These are phyloP conservation scores for Tapirus indicus DNA, from an alignment of 2,797 vertebrate genomes.

Conservation along the genomic window DNA sequence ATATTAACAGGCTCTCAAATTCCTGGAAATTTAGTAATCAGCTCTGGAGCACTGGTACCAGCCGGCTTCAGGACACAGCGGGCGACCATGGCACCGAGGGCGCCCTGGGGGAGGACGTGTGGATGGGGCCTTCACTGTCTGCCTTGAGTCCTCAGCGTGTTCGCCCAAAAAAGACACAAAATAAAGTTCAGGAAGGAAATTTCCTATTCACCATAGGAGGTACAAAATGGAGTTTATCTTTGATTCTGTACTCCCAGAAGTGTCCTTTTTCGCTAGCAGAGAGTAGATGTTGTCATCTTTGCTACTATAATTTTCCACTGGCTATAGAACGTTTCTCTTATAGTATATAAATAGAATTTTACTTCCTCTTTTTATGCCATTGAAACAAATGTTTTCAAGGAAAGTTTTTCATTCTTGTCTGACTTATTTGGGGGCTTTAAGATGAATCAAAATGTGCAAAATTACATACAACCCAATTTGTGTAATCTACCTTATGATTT, in stretches of 20 bases:
- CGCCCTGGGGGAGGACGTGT: not conserved
- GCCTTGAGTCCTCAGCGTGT: not conserved
- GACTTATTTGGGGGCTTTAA: not conserved
- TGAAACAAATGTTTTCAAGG: slow-evolving; percentile 21
- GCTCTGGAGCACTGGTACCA: not conserved
- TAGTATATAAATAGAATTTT: slow-evolving; percentile 42
- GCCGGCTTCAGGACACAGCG: not conserved
- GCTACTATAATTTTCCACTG: not conserved
- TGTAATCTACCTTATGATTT: not conserved
- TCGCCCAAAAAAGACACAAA: not conserved
- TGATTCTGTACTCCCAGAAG: not conserved
- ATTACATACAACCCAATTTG: not conserved
- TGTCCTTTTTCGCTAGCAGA: not conserved
- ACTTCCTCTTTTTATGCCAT: slow-evolving; percentile 32
- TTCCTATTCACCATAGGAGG: not conserved
- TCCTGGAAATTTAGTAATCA: not conserved
- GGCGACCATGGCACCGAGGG: too few species aligned
- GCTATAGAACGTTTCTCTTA: not conserved
- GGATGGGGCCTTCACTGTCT: not conserved
- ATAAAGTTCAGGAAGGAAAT: not conserved
- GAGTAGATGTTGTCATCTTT: not conserved
- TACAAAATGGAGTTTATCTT: not conserved
- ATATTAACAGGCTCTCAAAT: not conserved
- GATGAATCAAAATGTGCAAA: slow-evolving; percentile 27
- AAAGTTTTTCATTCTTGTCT: slow-evolving; percentile 16